Evolutionary conservation across 2,113 vertebrate species (phyloP).

Genomic region (Grammomys surdaster): DNA sequence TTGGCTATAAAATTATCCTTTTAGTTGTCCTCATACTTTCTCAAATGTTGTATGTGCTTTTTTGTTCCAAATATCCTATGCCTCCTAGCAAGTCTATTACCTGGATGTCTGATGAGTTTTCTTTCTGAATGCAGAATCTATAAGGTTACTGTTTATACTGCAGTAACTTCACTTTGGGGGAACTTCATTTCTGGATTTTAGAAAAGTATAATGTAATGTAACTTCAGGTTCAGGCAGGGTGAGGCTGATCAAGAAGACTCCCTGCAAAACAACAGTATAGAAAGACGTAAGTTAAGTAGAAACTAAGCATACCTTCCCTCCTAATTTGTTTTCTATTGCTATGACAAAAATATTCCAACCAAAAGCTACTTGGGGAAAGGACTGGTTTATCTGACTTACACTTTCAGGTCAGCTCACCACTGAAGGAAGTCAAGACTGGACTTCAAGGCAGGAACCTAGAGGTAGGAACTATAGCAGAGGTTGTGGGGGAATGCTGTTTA

Average conservation of each 20-base stretch:
- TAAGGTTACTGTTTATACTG: background rate
- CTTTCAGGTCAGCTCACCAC: background rate
- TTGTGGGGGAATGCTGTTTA: background rate
- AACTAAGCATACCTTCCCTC: background rate
- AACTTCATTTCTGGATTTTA: conserved; percentile 13
- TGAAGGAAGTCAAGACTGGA: background rate
- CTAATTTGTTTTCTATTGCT: background rate
- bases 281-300: background rate
- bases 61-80: background rate
- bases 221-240: background rate
- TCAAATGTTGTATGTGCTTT: background rate
- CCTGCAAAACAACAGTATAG: background rate
- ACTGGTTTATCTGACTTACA: background rate
- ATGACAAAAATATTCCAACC: background rate
- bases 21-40: background rate
- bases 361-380: background rate
- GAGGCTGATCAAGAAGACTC: background rate
- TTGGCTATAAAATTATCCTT: background rate
- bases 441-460: background rate
- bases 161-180: background rate
- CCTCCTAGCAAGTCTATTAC: background rate
- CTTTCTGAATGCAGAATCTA: background rate
- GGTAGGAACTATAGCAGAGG: background rate
- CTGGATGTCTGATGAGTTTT: background rate
- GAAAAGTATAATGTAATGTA: background rate